A percentile compares a stretch with the other conserved stretches of the same genome.
Evolutionary conservation across 1,140 invertebrate genomes (phyloP).

Genomic region (Drosophila kikkawai): DNA sequence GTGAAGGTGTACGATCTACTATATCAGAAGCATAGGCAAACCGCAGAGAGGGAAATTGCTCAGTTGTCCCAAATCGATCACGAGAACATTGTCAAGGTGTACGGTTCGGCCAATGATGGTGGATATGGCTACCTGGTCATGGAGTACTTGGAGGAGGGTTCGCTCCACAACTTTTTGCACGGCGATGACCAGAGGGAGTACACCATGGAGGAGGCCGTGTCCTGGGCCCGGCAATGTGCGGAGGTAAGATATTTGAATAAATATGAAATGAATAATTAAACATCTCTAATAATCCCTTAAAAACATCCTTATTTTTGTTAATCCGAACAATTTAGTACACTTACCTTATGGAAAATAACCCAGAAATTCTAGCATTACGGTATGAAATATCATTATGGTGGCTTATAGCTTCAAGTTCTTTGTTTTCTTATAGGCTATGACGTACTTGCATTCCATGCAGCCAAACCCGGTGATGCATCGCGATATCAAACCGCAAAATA

Average conservation of each 20-base stretch:
- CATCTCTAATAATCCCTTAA: too few relatives aligned
- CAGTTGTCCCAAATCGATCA: conserved; percentile 9
- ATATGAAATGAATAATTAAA: background rate
- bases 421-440: conserved; percentile 18
- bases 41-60: conserved; percentile 19
- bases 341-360: background rate
- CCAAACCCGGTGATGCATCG: conserved; percentile 34
- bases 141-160: conserved; percentile 29
- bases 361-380: background rate
- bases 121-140: conserved; percentile 19
- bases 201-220: conserved; percentile 12
- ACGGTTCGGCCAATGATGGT: background rate
- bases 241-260: background rate
- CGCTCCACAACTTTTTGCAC: conserved; percentile 21
- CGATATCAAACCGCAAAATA: conserved; percentile 46
- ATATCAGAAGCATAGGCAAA: background rate
- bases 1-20: conserved; percentile 9
- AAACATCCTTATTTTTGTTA: too few relatives aligned
- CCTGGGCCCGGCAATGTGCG: conserved; percentile 22
- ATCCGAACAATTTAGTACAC: background rate
- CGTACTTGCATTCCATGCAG: conserved; percentile 24
- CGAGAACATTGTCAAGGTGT: conserved; percentile 18
- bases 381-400: background rate
- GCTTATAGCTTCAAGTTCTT: background rate
- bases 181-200: conserved; percentile 5